phyloP scores from a whole-genome alignment of 2,113 vertebrate species.

The Etheostoma spectabile region DNA sequence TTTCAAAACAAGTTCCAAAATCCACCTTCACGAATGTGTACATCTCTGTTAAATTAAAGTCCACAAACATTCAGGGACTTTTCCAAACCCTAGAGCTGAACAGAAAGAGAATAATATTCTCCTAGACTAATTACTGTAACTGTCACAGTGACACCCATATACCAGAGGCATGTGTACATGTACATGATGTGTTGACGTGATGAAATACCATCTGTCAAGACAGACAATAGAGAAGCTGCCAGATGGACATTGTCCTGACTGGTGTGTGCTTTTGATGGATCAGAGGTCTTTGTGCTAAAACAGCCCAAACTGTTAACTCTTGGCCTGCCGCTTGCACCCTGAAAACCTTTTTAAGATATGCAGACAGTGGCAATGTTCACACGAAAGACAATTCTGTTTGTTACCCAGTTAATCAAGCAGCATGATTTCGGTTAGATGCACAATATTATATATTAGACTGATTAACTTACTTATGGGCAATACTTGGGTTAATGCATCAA shows the following conservation, averaged over 20 bases:
- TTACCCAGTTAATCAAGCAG: neutral
- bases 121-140: conserved; percentile 9
- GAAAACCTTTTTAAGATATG: conserved; percentile 29
- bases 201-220: conserved; percentile 77
- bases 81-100: neutral
- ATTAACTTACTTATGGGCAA: neutral
- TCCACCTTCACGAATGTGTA: neutral
- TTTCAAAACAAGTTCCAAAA: neutral
- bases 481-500: neutral
- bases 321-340: conserved; percentile 39
- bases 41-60: neutral
- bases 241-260: conserved; percentile 79
- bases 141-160: conserved; percentile 1
- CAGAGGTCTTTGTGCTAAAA: conserved; percentile 77
- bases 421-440: neutral
- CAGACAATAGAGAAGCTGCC: conserved; percentile 81
- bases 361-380: neutral
- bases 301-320: conserved; percentile 68
- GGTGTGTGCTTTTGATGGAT: conserved; percentile 77
- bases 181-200: conserved; percentile 77
- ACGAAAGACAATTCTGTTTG: neutral
- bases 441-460: neutral
- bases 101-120: neutral
- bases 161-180: conserved; percentile 50
- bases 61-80: neutral